Evolutionary conservation across 2,888 invertebrate species (phyloP), one percentile per base, ranked within the genome.

Genomic region (Oscheius sp.): DNA sequence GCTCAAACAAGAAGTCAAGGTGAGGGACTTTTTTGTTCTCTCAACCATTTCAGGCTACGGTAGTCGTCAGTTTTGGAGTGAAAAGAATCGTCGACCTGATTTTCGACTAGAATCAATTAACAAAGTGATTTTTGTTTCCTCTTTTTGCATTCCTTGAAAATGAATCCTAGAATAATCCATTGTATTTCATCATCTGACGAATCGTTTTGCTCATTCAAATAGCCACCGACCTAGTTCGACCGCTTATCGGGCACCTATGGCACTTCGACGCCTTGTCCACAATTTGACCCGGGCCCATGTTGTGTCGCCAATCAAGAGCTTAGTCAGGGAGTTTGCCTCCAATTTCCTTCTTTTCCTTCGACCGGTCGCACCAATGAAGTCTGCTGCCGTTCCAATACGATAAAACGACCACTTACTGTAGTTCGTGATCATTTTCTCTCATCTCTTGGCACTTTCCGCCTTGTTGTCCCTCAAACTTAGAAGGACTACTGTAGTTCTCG

Each of bases 261-360:
- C n/a, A n/a, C n/a, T n/a, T n/a, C n/a, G n/a, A n/a, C n/a, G n/a
- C n/a, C n/a, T n/a, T n/a, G n/a, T n/a, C n/a, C n/a, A 53, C 55
- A 55, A 55, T 55, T 55, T 55, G 55, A 37, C 37, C 55, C 48
- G 29, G 52, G 8, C n/a, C 52, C 52, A 52, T 29, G n/a, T 52
- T 52, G 29, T 52, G 52, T 52, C 52, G n/a, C 4, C 42, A 33
- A 55, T 55, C 34, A 55, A 20, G 55, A 34, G 33, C 55, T 55
- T 37, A 55, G 55, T 12, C 23, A n/a, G 4, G 6, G 6, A 23
- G 27, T 48, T 48, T 48, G 48, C 55, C 33, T 2, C 55, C 55
- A 55, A 55, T 55, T 55, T 55, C 34, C 55, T 25, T 37, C 55
- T 55, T 55, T 55, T 17, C 34, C n/a, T n/a, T 52, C 52, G 37